phyloP scores from a whole-genome alignment of 2,888 invertebrate genomes.

The Drosophila lutescens region DNA sequence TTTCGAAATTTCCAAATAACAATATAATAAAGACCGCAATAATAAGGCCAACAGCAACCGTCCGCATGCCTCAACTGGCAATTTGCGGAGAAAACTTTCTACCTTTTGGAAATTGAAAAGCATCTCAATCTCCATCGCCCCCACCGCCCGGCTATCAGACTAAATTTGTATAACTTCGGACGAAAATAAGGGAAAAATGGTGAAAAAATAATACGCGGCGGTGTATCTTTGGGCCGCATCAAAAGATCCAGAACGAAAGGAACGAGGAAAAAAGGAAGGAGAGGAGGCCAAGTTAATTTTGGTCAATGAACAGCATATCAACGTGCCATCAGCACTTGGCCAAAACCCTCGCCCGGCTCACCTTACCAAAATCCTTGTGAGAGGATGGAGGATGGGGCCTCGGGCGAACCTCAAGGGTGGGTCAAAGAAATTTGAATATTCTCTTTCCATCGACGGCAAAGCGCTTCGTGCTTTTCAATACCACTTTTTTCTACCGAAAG shows the following conservation, averaged over 20 bases:
- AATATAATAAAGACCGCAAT: constrained; percentile 58
- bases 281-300: constrained; percentile 71
- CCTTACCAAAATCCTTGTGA: constrained; percentile 5
- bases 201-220: constrained; percentile 38
- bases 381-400: constrained; percentile 11
- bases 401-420: constrained; percentile 24
- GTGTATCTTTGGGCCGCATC: constrained; percentile 52
- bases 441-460: constrained; percentile 49
- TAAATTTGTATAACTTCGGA: constrained; percentile 68
- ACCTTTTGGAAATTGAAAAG: constrained; percentile 64
- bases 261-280: not conserved
- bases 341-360: constrained; percentile 17
- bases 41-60: constrained; percentile 39
- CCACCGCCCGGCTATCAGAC: constrained; percentile 41
- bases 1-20: constrained; percentile 45
- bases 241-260: constrained; percentile 24
- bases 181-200: constrained; percentile 42
- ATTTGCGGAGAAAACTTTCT: constrained; percentile 56
- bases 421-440: constrained; percentile 63
- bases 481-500: constrained; percentile 12
- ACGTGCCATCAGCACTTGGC: constrained; percentile 67
- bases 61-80: constrained; percentile 57
- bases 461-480: constrained; percentile 51
- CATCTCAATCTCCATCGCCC: constrained; percentile 15
- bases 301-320: constrained; percentile 76